Evolutionary conservation across 2,888 invertebrate genomes (phyloP).

Genomic region (Malacosoma neustria): DNA sequence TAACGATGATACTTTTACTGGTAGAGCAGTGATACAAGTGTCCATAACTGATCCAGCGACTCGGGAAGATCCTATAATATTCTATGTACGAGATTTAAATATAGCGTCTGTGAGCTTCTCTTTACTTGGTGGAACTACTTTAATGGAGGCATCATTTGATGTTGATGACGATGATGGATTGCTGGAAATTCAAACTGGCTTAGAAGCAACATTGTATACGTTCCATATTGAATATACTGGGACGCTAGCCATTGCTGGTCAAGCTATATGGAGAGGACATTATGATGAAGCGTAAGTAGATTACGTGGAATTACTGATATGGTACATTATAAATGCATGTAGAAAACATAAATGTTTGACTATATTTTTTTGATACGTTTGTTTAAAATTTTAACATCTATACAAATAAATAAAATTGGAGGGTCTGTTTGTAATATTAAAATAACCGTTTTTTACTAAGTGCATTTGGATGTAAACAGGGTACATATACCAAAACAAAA

Average conservation of each 20-base stretch:
- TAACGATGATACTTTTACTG: constrained; percentile 28
- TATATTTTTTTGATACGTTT: too few species aligned
- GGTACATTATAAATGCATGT: too few species aligned
- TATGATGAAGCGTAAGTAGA: constrained; percentile 29
- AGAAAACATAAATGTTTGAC: too few species aligned
- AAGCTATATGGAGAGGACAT: constrained; percentile 29
- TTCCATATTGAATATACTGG: constrained; percentile 36
- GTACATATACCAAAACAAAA: too few species aligned
- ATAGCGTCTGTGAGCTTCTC: constrained; percentile 26
- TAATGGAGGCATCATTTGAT: constrained; percentile 13
- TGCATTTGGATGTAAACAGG: too few species aligned
- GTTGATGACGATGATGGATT: constrained; percentile 23
- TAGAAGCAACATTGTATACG: constrained; percentile 19
- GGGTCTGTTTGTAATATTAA: too few species aligned
- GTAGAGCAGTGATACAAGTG: constrained; percentile 24
- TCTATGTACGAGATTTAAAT: constrained; percentile 26
- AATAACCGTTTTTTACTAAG: too few species aligned
- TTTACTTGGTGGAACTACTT: constrained; percentile 18
- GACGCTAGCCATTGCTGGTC: constrained; percentile 17
- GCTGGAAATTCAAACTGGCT: constrained; percentile 28
- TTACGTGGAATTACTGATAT: too few species aligned
- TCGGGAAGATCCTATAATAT: constrained; percentile 26
- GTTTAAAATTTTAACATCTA: too few species aligned
- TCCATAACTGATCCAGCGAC: constrained; percentile 19
- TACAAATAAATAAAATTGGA: too few species aligned